Conservation (phyloP, 2,888 invertebrate genomes). For the Alcis repandata region DNA sequence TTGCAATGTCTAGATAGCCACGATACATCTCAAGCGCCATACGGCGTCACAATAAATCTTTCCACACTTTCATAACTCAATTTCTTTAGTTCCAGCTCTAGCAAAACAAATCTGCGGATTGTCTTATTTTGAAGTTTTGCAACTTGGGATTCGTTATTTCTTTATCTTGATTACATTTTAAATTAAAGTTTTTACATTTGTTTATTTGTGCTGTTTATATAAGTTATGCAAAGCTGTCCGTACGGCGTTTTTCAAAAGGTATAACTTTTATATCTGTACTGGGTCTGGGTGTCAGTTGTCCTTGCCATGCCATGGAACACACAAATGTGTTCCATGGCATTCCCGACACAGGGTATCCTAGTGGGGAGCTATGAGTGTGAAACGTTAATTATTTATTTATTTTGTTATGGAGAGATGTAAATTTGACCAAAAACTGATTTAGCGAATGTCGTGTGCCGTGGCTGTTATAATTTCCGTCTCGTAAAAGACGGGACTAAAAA, state of each 20-base stretch:
- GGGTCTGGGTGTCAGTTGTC: too few relatives aligned
- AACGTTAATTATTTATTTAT: too few relatives aligned
- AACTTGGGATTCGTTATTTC: conserved; percentile 27
- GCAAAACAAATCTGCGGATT: conserved; percentile 57
- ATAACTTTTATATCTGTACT: too few relatives aligned
- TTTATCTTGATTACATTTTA: conserved; percentile 19
- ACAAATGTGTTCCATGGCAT: too few relatives aligned
- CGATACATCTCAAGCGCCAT: conserved; percentile 53
- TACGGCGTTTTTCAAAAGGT: background rate
- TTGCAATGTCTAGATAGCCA: conserved; percentile 9
- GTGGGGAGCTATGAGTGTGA: too few relatives aligned
- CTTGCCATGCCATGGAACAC: too few relatives aligned
- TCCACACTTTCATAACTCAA: conserved; percentile 68
- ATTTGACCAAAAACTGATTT: too few relatives aligned
- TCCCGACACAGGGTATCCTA: too few relatives aligned
- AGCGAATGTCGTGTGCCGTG: too few relatives aligned
- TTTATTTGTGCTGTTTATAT: conserved; percentile 3
- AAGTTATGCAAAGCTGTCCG: background rate
- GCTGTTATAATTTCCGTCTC: too few relatives aligned
- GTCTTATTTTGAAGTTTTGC: conserved; percentile 48
- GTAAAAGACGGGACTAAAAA: too few relatives aligned
- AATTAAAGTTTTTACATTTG: conserved; percentile 7
- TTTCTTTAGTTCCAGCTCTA: conserved; percentile 61
- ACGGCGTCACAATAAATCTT: conserved; percentile 69
- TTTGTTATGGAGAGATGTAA: too few relatives aligned